Base-by-base conservation (phyloP, 2,888 invertebrate genomes). In the Polia nebulosa region DNA sequence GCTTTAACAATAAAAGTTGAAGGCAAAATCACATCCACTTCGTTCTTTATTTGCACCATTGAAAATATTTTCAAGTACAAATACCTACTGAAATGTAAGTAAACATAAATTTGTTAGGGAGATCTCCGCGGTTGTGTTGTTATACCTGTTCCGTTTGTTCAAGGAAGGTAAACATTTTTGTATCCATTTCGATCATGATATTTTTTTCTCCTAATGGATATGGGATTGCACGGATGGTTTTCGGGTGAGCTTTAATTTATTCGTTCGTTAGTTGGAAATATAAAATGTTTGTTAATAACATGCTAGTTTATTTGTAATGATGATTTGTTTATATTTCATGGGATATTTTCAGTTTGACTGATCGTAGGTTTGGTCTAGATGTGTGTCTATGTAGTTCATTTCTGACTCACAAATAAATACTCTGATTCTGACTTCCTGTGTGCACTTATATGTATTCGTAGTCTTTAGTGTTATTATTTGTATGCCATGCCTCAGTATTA, bases 121-220 rank as follows among this genome's bases (percentile, higher is more conserved):
- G 51, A 69, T 51, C 22, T 45, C 36, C 3, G 36, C 34, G 36
- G 49, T 66, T 27, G 22, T 39, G 56, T 75, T 61, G 39, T 49
- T 47, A 32, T 66, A 62, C 36, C 68, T 49, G 62, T 41, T 53
- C 3, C 32, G 62, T 63, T 75, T 74, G 70, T 62, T 56, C 34
- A 51, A 29, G 45, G 27, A 56, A 51, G 20, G 58, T 59, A 75
- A 75, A 74, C 51, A 75, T 69, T 56, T 66, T 63, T 59, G 62
- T 45, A 56, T 75, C 32, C 55, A 63, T 75, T 75, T 56, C 55
- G 22, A 59, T 74, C n/a, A 75, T 52, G 20, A 52, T 69, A 53
- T 55, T 72, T 61, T 72, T 75, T 58, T 62, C 32, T 68, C 61
- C 1, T 68, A 75, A 62, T 62, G 61, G 41, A 57, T 25, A 51